These are phyloP conservation scores for Sarcophaga peregrina DNA, from an alignment of 1,140 invertebrate species.

Conservation along the genomic window DNA sequence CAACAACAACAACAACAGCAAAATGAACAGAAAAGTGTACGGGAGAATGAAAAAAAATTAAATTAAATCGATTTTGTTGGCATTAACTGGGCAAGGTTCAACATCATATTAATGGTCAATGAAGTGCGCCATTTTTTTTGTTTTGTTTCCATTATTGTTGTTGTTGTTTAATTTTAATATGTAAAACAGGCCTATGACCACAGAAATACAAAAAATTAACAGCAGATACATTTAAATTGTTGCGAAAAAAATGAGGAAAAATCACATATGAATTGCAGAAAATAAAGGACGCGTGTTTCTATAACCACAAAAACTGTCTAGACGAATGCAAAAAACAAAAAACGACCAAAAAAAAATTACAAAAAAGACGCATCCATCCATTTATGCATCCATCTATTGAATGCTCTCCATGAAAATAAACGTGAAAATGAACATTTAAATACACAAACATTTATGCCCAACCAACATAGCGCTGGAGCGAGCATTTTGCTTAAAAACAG, in stretches of 20 bases:
- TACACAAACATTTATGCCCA: not conserved
- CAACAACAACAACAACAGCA: too few relatives aligned
- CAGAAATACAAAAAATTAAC: conserved; percentile 5
- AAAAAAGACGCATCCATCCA: conserved; percentile 20
- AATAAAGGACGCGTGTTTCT: conserved; percentile 29
- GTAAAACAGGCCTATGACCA: conserved; percentile 36
- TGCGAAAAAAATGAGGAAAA: not conserved
- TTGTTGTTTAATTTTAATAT: conserved; percentile 30
- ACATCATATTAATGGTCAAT: conserved; percentile 30
- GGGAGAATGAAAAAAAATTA: too few relatives aligned
- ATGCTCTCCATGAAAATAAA: not conserved
- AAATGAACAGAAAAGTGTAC: too few relatives aligned
- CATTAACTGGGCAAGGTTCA: conserved; percentile 31
- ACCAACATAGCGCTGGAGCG: too few relatives aligned
- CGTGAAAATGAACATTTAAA: not conserved
- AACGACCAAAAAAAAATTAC: not conserved
- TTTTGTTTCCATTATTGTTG: conserved; percentile 16
- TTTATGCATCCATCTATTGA: not conserved
- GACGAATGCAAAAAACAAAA: conserved; percentile 19
- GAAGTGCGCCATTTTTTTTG: conserved; percentile 16
- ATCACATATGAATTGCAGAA: not conserved
- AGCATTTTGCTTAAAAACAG: conserved; percentile 9
- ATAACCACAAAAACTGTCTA: conserved; percentile 40
- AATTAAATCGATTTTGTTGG: conserved; percentile 38
- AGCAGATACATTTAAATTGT: conserved; percentile 12